These are phyloP conservation scores for Galagoides demidoff DNA, from an alignment of 2,797 vertebrate species.

Conservation along the genomic window DNA sequence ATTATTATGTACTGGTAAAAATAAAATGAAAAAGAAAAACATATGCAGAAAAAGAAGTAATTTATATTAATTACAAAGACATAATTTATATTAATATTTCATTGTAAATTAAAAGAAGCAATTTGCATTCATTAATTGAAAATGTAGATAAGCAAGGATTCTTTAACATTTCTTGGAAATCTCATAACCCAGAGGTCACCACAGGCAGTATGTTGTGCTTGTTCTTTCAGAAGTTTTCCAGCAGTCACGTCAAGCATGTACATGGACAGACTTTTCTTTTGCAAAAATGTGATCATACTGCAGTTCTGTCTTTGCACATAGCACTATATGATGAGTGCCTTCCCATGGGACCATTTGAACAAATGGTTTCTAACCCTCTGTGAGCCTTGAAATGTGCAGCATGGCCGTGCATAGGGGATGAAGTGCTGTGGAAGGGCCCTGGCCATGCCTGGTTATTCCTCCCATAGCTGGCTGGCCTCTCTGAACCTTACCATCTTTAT, in stretches of 20 bases:
- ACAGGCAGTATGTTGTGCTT: neutral
- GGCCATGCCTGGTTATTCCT: neutral
- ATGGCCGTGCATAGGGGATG: no score
- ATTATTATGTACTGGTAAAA: neutral
- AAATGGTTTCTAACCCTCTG: neutral
- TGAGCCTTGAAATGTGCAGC: neutral
- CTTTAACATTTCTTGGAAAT: neutral
- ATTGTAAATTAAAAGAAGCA: neutral
- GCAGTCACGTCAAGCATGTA: neutral
- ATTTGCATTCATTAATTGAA: constrained; percentile 35
- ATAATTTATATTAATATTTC: neutral
- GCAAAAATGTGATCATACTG: neutral
- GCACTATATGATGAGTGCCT: neutral
- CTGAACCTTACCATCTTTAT: neutral
- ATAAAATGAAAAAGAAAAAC: neutral
- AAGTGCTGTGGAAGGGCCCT: no score
- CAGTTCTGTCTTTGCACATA: neutral
- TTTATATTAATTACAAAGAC: neutral
- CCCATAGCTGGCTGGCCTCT: neutral
- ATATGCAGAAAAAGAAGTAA: neutral
- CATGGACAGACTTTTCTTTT: neutral
- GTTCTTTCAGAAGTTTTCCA: neutral
- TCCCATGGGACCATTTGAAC: neutral
- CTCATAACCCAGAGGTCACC: neutral
- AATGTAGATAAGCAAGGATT: neutral